Evolutionary conservation across 1,140 invertebrate genomes (phyloP).

Genomic region (Pogonomyrmex californicus): DNA sequence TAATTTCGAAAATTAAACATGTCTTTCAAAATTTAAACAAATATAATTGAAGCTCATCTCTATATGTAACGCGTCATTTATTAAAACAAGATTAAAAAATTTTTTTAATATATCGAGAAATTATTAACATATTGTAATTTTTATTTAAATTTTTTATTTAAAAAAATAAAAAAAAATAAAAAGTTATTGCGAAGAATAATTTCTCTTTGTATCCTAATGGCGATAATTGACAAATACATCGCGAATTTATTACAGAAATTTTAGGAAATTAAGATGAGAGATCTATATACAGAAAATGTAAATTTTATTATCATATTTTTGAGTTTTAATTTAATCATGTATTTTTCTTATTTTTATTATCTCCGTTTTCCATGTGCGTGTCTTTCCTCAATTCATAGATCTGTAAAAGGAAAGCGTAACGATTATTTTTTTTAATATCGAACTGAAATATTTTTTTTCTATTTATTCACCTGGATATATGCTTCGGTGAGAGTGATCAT

Average conservation of each 20-base stretch:
- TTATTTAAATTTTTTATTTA: not conserved
- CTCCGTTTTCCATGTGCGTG: slow-evolving; percentile 71
- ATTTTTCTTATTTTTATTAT: slow-evolving; percentile 65
- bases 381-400: slow-evolving; percentile 84
- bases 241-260: not conserved
- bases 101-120: not conserved
- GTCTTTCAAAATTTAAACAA: too few species aligned
- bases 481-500: slow-evolving; percentile 99
- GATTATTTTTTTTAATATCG: not conserved
- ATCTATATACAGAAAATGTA: slow-evolving; percentile 50
- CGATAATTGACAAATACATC: not conserved
- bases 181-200: not conserved
- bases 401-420: slow-evolving; percentile 71
- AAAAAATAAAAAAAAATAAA: not conserved
- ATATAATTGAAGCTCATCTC: too few species aligned
- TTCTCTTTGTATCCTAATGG: not conserved
- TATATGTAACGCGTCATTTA: not conserved
- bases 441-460: slow-evolving; percentile 20
- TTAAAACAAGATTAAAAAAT: not conserved
- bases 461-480: slow-evolving; percentile 93
- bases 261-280: slow-evolving; percentile 19
- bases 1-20: too few species aligned
- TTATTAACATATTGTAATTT: not conserved
- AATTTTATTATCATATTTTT: slow-evolving; percentile 66
- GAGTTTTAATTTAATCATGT: slow-evolving; percentile 50